Base-by-base conservation (phyloP, 2,113 vertebrate species). In the Herpetotheres cachinnans region DNA sequence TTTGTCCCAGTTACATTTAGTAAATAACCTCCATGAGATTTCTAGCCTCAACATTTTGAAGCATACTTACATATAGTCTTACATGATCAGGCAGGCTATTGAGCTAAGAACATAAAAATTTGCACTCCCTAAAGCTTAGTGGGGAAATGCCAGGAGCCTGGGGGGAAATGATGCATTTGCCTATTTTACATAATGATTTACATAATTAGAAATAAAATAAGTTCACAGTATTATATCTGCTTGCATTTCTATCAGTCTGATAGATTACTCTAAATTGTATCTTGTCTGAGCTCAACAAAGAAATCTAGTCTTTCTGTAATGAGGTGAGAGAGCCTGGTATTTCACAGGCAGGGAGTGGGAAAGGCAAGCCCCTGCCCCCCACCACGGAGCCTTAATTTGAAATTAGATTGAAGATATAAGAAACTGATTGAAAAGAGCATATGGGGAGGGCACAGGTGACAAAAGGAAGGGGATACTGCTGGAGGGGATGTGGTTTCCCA, bases 131-230 rank as follows among this genome's bases (percentile, higher is more conserved):
- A 42, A 88, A 96, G 88, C 95, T 95, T 87, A 83, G 54, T 78
- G 71, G 82, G 93, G 90, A 91, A 88, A 77, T 83, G 93, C 96
- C 92, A 83, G 71, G 42, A 91, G 77, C 91, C 95, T 59, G 66
- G 56, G 82, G 94, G 74, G 7, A 50, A 80, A 59, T 87, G 42
- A 91, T 91, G 38, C 63, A 59, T 85, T 94, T 89, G 30, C 62
- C 87, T 95, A 26, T 89, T 94, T 95, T 90, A 56, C 81, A 63
- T 92, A 90, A 88, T 58, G 17, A 81, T 90, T 91, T 94, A 67
- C 95, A 86, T 95, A 95, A 90, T 95, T 95, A 88, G 67, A 92
- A 97, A 96, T 94, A 91, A 96, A 89, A 58, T 89, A 88, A 73
- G 18, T 88, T 93, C 32, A 46, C 40, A 52, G 54, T 65, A 16